Evolutionary conservation across 2,888 invertebrate genomes (phyloP), one percentile per base, ranked within the genome.

Genomic region (Octonoba sinensis): DNA sequence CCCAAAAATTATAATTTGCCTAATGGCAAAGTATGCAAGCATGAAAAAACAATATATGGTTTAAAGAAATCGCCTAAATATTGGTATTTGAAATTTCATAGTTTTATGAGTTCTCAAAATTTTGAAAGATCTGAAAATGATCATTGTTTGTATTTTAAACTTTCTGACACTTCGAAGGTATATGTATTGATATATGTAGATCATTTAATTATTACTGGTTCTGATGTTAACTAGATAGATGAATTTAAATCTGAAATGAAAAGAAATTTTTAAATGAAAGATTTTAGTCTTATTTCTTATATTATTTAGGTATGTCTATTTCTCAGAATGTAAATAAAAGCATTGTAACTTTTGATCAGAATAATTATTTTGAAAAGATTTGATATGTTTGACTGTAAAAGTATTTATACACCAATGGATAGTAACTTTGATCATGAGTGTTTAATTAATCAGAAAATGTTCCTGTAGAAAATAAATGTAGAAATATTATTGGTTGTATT

Each of bases 351-450:
- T 57, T 57, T 12, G 57, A 57, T 57, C 57, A 57, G 22, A 57
- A 24, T 20, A 57, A 57, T 20, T 57, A 57, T 18, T 65, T 65
- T 2, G 46, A 65, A 65, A 65, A 65, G 64, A 20, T 65, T 65
- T 65, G 62, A 47, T 65, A 65, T 65, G 47, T 47, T 65, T 65
- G 64, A 65, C 20, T 65, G 46, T 36, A 65, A 65, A 65, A 65
- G 46, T 47, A 47, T 65, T 8, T 57, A 20, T 57, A 57, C 57
- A 20, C 57, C 57, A 12, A 57, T 57, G 57, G 57, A 57, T 20
- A 57, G 18, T 57, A 57, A n/a, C n/a, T n/a, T n/a, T n/a, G n/a
- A n/a, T n/a, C n/a, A n/a, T n/a, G n/a, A n/a, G n/a, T n/a, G n/a
- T n/a, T n/a, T n/a, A n/a, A n/a, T n/a, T n/a, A n/a, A n/a, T n/a